Evolutionary conservation across 2,888 invertebrate genomes (phyloP).

Genomic region (Parascotia fuliginaria): DNA sequence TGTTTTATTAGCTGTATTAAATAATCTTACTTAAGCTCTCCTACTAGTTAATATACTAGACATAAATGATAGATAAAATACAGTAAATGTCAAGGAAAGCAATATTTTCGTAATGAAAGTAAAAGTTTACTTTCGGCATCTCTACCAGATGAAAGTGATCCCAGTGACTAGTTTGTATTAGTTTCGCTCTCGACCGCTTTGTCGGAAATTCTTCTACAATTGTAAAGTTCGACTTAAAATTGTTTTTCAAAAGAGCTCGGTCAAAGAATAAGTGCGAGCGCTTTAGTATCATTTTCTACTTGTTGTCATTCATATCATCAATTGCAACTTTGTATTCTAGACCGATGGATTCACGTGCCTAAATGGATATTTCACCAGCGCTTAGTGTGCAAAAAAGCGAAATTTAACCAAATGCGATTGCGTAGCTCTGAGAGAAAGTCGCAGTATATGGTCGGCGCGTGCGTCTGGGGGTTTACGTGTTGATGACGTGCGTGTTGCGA

Average conservation of each 20-base stretch:
- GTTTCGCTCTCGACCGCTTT: constrained; percentile 74
- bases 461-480: constrained; percentile 59
- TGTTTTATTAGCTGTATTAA: constrained; percentile 16
- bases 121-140: constrained; percentile 81
- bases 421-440: constrained; percentile 69
- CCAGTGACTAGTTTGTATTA: constrained; percentile 69
- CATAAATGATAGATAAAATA: constrained; percentile 20
- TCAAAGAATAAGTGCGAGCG: not conserved
- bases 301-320: constrained; percentile 14
- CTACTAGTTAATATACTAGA: not conserved
- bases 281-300: constrained; percentile 11
- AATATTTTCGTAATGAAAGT: constrained; percentile 72
- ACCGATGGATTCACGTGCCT: constrained; percentile 10
- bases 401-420: constrained; percentile 67
- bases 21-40: constrained; percentile 1
- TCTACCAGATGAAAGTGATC: constrained; percentile 78
- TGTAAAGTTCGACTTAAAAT: constrained; percentile 37
- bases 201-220: constrained; percentile 42
- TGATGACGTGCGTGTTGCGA: constrained; percentile 65
- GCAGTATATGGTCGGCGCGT: constrained; percentile 57
- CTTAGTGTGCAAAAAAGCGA: constrained; percentile 65
- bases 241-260: constrained; percentile 9
- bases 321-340: constrained; percentile 25
- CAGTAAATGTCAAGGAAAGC: constrained; percentile 31
- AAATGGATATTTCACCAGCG: constrained; percentile 32